Base-by-base conservation (phyloP, 2,797 vertebrate genomes). In the Acrocephalus scirpaceus region DNA sequence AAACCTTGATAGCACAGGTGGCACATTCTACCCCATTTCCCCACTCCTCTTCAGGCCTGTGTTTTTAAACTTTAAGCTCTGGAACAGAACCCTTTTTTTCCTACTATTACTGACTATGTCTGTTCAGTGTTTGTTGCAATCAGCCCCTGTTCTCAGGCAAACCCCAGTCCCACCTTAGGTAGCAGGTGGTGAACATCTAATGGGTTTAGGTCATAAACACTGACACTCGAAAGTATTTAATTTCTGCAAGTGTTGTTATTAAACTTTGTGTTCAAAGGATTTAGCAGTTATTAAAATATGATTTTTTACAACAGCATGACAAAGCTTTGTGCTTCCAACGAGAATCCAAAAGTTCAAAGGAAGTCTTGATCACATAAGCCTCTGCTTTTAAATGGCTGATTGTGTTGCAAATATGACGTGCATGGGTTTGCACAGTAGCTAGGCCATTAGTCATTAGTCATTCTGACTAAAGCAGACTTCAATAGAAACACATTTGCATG, bases 261-360 rank as follows among this genome's bases (percentile, higher is more conserved):
- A 82, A 91, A 86, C 36, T 88, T 93, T 30, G 75, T 51, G 51
- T 93, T 92, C 73, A 90, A 90, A 86, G 47, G n/a, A 70, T 67
- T 95, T 92, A 91, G 61, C 38, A 77, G 54, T 85, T 93, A 85
- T 62, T 96, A 94, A 95, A 88, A 90, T 70, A 54, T 3, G 10
- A 87, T 58, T 91, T 82, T 80, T 79, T 95, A 67, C 84, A 87
- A 83, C 47, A 77, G 50, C 65, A 27, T 77, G 65, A 83, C 81
- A 83, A 87, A 93, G 69, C 61, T 94, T 90, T 91, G 27, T 82
- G 72, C 48, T 69, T 50, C 54, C 91, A 80, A 83, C 0, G 0
- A 91, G 86, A 90, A 91, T 69, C 18, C 57, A 53, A 21, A 88
- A 90, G 78, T 96, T 95, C 91, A 93, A 94, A 96, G 78, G 81